Percentiles rank a stretch among this genome's conserved stretches.
These are phyloP conservation scores for Fulmarus glacialis DNA, from an alignment of 2,113 vertebrate species.

Conservation along the genomic window DNA sequence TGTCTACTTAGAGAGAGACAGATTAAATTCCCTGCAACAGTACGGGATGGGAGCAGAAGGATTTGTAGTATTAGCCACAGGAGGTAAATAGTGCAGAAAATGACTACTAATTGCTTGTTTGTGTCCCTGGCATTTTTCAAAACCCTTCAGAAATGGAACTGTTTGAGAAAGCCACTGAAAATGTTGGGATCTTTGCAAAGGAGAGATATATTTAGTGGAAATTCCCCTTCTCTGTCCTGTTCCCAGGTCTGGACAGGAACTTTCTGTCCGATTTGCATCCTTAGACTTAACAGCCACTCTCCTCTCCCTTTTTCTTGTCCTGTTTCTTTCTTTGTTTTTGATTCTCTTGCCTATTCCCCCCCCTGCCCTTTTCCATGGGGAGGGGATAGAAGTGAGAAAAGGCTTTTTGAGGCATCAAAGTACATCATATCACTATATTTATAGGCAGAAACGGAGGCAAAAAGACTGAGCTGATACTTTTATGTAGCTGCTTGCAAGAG, in stretches of 20 bases:
- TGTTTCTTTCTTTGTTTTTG: not conserved
- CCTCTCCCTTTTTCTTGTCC: not conserved
- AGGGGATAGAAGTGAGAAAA: not conserved
- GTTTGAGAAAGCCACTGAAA: not conserved
- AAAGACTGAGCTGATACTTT: not conserved
- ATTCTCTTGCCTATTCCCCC: not conserved
- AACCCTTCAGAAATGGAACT: not conserved
- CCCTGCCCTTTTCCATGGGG: rapidly evolving
- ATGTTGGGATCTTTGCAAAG: not conserved
- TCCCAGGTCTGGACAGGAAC: not conserved
- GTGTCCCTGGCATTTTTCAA: not conserved
- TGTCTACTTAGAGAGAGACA: not conserved
- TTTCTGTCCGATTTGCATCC: not conserved
- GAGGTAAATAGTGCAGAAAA: not conserved
- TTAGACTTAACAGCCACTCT: not conserved
- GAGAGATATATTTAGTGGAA: not conserved
- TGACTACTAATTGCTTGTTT: not conserved
- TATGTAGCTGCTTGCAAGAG: not conserved
- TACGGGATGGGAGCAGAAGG: not conserved
- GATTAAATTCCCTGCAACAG: not conserved
- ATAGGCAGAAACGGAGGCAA: not conserved
- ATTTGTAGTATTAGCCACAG: not conserved
- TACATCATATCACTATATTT: not conserved
- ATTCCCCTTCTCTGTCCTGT: not conserved
- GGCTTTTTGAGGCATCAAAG: not conserved